phyloP scores from a whole-genome alignment of 2,797 vertebrate species.

The Natrix natrix region DNA sequence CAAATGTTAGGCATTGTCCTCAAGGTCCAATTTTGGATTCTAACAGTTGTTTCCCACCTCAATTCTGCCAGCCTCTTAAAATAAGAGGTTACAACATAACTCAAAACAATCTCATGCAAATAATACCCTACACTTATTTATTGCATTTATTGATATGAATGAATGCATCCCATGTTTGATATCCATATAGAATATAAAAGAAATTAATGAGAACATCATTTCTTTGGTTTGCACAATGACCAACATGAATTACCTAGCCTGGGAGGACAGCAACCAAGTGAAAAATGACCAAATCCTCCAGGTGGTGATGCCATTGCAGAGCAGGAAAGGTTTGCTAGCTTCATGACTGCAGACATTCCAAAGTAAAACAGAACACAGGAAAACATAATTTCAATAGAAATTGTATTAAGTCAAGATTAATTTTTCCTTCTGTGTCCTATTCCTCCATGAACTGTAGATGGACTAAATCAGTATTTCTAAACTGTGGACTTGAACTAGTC shows the following conservation, averaged over 20 bases:
- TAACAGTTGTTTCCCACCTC: neutral
- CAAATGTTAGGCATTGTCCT: neutral
- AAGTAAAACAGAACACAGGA: neutral
- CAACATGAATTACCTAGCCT: neutral
- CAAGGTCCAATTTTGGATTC: neutral
- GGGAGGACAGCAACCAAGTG: no score
- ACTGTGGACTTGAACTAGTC: neutral
- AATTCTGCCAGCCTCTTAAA: neutral
- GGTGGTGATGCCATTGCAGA: no score
- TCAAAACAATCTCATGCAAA: neutral
- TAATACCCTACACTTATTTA: neutral
- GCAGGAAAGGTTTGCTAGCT: fast-evolving
- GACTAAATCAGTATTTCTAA: neutral
- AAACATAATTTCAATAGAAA: neutral
- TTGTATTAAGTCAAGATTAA: neutral
- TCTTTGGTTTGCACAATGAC: neutral
- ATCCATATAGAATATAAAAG: neutral
- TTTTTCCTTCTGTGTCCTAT: neutral
- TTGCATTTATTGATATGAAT: neutral
- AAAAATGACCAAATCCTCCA: no score
- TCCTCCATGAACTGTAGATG: neutral
- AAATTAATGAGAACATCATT: neutral
- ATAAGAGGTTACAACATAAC: neutral
- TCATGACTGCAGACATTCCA: neutral
- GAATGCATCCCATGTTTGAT: neutral